A percentile compares a stretch with the other conserved stretches of the same genome.
Conservation (phyloP, 2,888 invertebrate genomes). For the Dolichopus griseipennis region DNA sequence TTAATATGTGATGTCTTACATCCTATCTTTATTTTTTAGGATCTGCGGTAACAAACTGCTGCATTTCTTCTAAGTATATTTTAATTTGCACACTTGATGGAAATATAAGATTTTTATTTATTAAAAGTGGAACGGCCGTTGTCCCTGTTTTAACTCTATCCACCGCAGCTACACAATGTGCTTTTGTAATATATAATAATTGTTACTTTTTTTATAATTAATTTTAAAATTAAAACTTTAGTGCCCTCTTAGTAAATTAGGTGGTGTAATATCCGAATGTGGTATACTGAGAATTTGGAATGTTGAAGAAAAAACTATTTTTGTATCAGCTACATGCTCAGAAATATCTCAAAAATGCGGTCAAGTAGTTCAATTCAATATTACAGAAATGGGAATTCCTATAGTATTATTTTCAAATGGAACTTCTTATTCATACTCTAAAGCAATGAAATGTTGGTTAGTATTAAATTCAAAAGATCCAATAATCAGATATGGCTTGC, state of each 20-base stretch:
- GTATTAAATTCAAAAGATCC: constrained; percentile 49
- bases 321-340: constrained; percentile 34
- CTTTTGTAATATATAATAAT: constrained; percentile 31
- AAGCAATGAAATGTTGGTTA: constrained; percentile 64
- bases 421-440: constrained; percentile 73
- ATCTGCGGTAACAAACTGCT: constrained; percentile 39
- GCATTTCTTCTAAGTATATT: constrained; percentile 37
- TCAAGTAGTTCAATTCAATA: constrained; percentile 51
- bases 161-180: constrained; percentile 36
- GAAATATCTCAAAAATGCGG: constrained; percentile 40
- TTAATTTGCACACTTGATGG: constrained; percentile 41
- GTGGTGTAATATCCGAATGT: constrained; percentile 41
- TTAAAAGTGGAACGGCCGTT: constrained; percentile 34
- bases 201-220: not conserved
- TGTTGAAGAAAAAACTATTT: constrained; percentile 28
- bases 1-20: not conserved
- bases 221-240: constrained; percentile 22
- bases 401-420: constrained; percentile 77
- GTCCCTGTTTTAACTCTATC: constrained; percentile 38
- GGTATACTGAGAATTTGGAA: constrained; percentile 41
- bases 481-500: constrained; percentile 44
- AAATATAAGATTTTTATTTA: constrained; percentile 34
- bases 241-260: constrained; percentile 37
- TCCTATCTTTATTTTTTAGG: constrained; percentile 27
- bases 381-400: constrained; percentile 66